Conservation (phyloP, 2,888 invertebrate genomes). For the Drosophila putrida region DNA sequence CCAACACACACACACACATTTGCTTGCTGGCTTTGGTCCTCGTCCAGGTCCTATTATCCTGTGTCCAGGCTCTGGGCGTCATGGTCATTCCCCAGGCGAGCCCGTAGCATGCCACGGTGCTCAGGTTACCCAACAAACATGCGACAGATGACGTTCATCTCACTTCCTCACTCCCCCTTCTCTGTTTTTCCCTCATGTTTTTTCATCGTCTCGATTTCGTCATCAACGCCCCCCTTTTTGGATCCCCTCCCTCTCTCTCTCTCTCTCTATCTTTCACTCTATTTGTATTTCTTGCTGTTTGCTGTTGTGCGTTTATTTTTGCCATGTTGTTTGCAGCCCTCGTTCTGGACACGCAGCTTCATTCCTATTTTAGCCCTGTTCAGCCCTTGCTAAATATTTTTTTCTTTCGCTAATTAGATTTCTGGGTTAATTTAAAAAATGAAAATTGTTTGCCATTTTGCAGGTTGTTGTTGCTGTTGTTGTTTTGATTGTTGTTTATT, state of each 20-base stretch:
- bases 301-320: slow-evolving; percentile 16
- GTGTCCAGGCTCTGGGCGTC: slow-evolving; percentile 14
- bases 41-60: background rate
- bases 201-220: slow-evolving; percentile 68
- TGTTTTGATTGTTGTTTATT: slow-evolving; percentile 55
- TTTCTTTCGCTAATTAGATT: slow-evolving; percentile 76
- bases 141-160: slow-evolving; percentile 57
- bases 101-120: slow-evolving; percentile 21
- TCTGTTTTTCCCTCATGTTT: background rate
- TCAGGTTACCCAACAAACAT: slow-evolving; percentile 51
- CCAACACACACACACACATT: slow-evolving; percentile 14
- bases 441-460: slow-evolving; percentile 58
- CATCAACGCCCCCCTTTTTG: slow-evolving; percentile 63
- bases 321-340: slow-evolving; percentile 19
- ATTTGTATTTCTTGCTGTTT: slow-evolving; percentile 20
- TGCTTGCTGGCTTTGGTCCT: background rate
- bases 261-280: background rate
- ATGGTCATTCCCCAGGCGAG: slow-evolving; percentile 26
- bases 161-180: background rate
- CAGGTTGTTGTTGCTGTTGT: slow-evolving; percentile 24
- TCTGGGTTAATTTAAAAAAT: slow-evolving; percentile 74
- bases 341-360: slow-evolving; percentile 24
- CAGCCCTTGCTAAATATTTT: slow-evolving; percentile 3
- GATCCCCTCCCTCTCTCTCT: slow-evolving; percentile 4
- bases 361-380: background rate